A percentile compares a stretch with the other conserved stretches of the same genome.
These are phyloP conservation scores for Drosophila anceps DNA, from an alignment of 2,888 invertebrate genomes.

Conservation along the genomic window DNA sequence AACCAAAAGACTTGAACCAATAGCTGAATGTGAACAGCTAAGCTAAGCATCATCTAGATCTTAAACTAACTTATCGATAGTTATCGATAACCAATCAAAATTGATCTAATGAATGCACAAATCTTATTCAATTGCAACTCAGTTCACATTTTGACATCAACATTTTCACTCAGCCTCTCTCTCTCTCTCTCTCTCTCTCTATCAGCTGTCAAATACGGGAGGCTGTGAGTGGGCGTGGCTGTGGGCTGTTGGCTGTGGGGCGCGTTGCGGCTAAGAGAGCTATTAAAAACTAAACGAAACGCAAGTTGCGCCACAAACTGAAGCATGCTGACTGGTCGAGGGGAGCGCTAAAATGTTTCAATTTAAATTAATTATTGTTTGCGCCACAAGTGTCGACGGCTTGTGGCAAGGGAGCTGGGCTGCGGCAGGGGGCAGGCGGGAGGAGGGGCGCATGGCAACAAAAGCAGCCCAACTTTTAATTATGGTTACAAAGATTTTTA, in stretches of 20 bases:
- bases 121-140: not conserved
- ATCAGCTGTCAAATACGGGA: constrained; percentile 19
- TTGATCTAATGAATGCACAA: not conserved
- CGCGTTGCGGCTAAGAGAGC: constrained; percentile 40
- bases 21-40: no score
- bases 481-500: constrained; percentile 79
- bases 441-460: constrained; percentile 29
- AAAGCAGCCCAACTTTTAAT: constrained; percentile 76
- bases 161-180: not conserved
- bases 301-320: constrained; percentile 22
- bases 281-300: constrained; percentile 51
- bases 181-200: no score
- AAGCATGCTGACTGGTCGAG: constrained; percentile 1
- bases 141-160: not conserved
- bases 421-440: constrained; percentile 6
- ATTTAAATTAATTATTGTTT: constrained; percentile 85
- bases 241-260: not conserved
- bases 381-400: constrained; percentile 82
- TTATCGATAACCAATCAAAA: not conserved
- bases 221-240: constrained; percentile 31
- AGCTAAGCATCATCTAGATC: not conserved
- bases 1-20: no score
- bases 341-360: constrained; percentile 78
- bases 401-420: constrained; percentile 16
- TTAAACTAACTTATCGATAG: not conserved